Base-by-base conservation (phyloP, 2,888 invertebrate genomes). In the Drosophila formosana region DNA sequence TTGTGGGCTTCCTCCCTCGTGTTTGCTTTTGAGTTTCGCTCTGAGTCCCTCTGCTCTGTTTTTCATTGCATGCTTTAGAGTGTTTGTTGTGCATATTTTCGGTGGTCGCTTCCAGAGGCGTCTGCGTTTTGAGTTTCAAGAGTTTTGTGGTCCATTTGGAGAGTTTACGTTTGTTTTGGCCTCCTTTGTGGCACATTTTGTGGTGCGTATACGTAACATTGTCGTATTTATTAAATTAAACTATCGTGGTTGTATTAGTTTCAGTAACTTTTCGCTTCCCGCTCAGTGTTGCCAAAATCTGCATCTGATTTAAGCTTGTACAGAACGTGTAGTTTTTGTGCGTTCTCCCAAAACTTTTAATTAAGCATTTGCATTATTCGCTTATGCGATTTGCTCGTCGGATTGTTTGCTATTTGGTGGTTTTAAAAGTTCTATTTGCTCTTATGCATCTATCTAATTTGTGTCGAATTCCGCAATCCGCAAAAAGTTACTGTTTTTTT, bases 21-120 rank as follows among this genome's bases (percentile, higher is more conserved):
- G 13, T 39, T 9, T 26, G 30, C 11, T n/a, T 5, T 18, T 13
- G 23, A 18, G 13, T 5, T 41, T 13, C 18, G 18, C 41, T 41
- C n/a, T 11, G 37, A 43, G 26, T 28, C 3, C 26, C 37, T 46
- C 18, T 23, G 41, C 37, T 46, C 23, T 23, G 39, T 50, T 55
- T 65, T 64, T 52, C 52, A 45, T 45, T 70, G 73, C 50, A 52
- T 37, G 43, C 52, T 52, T 58, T 46, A n/a, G 65, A 66, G 69
- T 72, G 62, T 64, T 78, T 78, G 82, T 58, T 88, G 83, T 74
- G 80, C 82, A 88, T 78, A 88, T 82, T 88, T 78, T 75, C 67
- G 83, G 73, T 69, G 67, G 69, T 67, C 73, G 70, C 69, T 46
- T 50, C 45, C 47, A 64, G 49, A 63, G 61, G 75, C 71, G 75